Conservation (phyloP, 1,140 invertebrate genomes). For the Nasonia vitripennis region DNA sequence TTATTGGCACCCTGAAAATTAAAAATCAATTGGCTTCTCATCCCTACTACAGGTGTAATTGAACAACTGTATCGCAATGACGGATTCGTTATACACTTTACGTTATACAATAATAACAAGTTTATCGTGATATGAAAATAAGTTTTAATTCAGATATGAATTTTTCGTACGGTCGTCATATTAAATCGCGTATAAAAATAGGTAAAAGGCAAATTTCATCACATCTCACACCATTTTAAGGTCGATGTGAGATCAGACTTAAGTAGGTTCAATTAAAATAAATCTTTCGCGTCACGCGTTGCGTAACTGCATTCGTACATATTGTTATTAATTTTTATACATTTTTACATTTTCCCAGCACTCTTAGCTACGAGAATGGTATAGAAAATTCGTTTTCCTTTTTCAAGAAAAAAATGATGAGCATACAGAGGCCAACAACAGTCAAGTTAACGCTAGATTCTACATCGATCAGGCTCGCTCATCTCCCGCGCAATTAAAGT, state of each 20-base stretch:
- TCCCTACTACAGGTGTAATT: background rate
- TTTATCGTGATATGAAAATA: no score
- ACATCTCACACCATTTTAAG: background rate
- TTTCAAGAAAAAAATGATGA: background rate
- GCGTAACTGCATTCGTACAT: background rate
- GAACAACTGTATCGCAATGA: background rate
- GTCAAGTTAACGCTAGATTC: background rate
- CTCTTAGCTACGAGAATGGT: background rate
- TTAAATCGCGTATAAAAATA: background rate
- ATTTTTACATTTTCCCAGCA: background rate
- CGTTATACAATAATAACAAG: background rate
- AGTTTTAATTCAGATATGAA: background rate
- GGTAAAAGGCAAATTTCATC: background rate
- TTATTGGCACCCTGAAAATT: conserved; percentile 4
- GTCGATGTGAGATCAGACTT: background rate
- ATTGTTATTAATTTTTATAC: background rate
- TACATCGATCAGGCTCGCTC: background rate
- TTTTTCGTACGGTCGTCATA: background rate
- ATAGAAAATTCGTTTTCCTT: background rate
- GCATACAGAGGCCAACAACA: background rate
- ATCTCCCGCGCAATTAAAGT: background rate
- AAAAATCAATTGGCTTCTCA: background rate
- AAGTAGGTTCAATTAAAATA: background rate
- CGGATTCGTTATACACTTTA: background rate
- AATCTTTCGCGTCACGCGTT: background rate